Base-by-base conservation (phyloP, 2,113 vertebrate species). In the Xiphophorus hellerii region DNA sequence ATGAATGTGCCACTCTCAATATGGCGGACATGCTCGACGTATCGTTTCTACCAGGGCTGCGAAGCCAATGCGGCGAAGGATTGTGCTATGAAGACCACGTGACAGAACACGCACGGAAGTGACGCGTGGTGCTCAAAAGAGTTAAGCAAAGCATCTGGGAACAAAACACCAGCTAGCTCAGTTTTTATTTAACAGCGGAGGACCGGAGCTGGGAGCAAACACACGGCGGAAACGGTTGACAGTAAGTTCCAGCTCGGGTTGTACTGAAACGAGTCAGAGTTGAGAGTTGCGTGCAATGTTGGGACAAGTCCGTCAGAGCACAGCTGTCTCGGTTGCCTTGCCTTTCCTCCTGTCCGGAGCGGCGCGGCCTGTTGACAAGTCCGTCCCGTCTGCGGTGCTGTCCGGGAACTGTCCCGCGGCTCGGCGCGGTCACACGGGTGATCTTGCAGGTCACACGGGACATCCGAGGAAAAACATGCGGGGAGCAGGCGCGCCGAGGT, bases 61-160 rank as follows among this genome's bases (percentile, higher is more conserved):
- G 17, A 58, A 58, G 51, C 51, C 22, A 58, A 58, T 58, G 51
- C 51, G 25, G 51, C 51, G 51, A 58, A 25, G 51, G 8, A 25
- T 12, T 33, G 44, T 27, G 62, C 33, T 13, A 25, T 31, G 10
- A 15, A 28, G 54, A 80, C 31, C 92, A 91, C 89, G 84, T 91
- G 91, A 91, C 80, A 0, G 12, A 25, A 17, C 25, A n/a, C 4
- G 72, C 66, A 48, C 92, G 94, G 93, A 94, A 93, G 93, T 95
- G 93, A 94, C 93, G 94, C 88, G 67, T 10, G 20, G 74, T 80
- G 78, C 86, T 89, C 87, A 84, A 91, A 91, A 88, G 88, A 92
- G 92, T 91, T 91, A 79, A 88, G 84, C 69, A 78, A 85, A 86
- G 87, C 88, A 86, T 87, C 92, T 84, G 88, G 86, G 74, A 89